Base-by-base conservation (phyloP, 2,888 invertebrate species). In the Caradrina kadenii region DNA sequence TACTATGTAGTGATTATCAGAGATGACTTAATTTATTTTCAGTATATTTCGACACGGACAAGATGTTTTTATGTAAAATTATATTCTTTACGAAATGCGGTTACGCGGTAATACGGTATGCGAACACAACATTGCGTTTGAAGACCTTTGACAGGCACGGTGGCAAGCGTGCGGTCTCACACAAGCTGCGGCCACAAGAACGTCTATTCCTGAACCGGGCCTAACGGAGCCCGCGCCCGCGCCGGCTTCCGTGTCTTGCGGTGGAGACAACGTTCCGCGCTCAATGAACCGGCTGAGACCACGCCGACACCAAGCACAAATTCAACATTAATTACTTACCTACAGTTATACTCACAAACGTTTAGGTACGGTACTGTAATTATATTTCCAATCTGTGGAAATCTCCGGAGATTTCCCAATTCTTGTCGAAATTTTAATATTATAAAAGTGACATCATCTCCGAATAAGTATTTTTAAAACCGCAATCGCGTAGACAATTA, bases 171-270 rank as follows among this genome's bases (percentile, higher is more conserved):
- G 75, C 61, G 80, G 75, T 84, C 63, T 76, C 53, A 72, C 73
- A 73, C 73, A 72, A 35, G 60, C 68, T 72, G 31, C 48, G 50
- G 56, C 76, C 79, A 69, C 82, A 77, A 76, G 69, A 80, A 73
- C 71, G 73, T 81, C 82, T 70, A 82, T 76, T 74, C 69, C 77
- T 65, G 66, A 63, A 50, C 63, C 49, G 59, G 58, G 61, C 35
- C 69, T 78, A 76, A 78, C 84, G 84, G 78, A 68, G 0, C 19
- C n/a, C 54, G 35, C 54, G 35, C 50, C 21, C 54, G 49, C 62
- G n/a, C 22, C 21, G 26, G 49, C 76, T 80, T 84, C 84, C 84
- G 73, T 66, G 45, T 79, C 76, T 84, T 87, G 86, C 67, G 86
- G 80, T 79, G 69, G 65, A 72, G 65, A 69, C 70, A 72, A 63